Base-by-base conservation (phyloP, 1,140 invertebrate species). In the Vollenhovia emeryi region DNA sequence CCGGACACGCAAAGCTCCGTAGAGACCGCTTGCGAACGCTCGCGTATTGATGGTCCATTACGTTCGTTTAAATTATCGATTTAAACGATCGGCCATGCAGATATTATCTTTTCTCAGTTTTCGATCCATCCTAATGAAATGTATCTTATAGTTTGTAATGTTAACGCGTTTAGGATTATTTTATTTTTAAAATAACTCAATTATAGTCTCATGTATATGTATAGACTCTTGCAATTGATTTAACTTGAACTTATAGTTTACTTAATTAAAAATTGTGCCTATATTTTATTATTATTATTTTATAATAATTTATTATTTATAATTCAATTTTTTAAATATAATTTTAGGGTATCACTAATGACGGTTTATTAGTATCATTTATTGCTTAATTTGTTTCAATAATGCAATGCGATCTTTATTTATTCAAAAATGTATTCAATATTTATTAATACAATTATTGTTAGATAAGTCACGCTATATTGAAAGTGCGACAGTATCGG, bases 1-100 rank as follows among this genome's bases (percentile, higher is more conserved):
- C 50, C 50, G 78, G 50, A 71, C 66, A 82, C 36, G 40, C 50
- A 82, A 82, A 82, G 78, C 78, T 73, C 50, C 36, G n/a, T 24
- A 71, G 50, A 68, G 78, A 71, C 36, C 36, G 64, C 50, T 71
- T 68, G 33, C 45, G 24, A 27, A 15, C 48, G 33, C 33, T 62
- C 57, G 24, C 64, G 33, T 21, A 13, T 43, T 27, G 15, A 15
- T 57, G 64, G 18, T 71, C 4, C 8, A 73, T 52, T 57, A 57
- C 5, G 36, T 13, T 33, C 36, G 66, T 45, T 40, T 55, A 27
- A 43, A 43, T 27, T 43, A 24, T 57, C n/a, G n/a, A n/a, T n/a
- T n/a, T n/a, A n/a, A n/a, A n/a, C n/a, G n/a, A n/a, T n/a, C 18
- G 24, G 8, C 43, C 24, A 52, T 4, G 0, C 30, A 40, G n/a